A percentile compares a stretch with the other conserved stretches of the same genome.
These are phyloP conservation scores for Lates calcarifer DNA, from an alignment of 2,113 vertebrate species.

Conservation along the genomic window DNA sequence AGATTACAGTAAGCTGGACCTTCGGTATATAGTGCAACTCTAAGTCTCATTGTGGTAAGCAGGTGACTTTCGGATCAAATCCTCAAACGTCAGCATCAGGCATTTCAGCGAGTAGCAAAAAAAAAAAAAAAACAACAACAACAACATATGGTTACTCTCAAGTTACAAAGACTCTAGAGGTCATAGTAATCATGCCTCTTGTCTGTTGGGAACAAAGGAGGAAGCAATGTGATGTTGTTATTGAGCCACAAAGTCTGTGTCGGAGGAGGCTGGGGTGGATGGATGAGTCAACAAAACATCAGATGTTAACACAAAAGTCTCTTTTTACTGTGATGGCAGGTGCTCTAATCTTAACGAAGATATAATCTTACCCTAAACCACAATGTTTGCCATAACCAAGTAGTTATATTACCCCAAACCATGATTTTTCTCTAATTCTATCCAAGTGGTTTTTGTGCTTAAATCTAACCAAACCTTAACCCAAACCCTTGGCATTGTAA, in stretches of 20 bases:
- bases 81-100: neutral
- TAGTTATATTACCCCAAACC: neutral
- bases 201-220: neutral
- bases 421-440: neutral
- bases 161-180: neutral
- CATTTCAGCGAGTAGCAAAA: neutral
- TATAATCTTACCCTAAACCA: neutral
- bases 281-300: neutral
- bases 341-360: neutral
- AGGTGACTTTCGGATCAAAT: conserved; percentile 14
- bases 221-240: neutral
- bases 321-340: neutral
- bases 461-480: neutral
- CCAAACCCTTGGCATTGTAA: no score
- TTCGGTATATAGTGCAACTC: conserved; percentile 21
- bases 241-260: neutral
- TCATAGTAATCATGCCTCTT: neutral
- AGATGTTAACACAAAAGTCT: neutral
- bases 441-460: neutral
- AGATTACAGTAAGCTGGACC: conserved; percentile 17
- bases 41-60: conserved; percentile 7
- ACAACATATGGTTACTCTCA: neutral
- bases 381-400: neutral
- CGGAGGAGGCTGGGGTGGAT: neutral
- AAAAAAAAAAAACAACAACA: no score